Evolutionary conservation across 2,113 vertebrate species (phyloP).

Genomic region (Neotoma lepida): DNA sequence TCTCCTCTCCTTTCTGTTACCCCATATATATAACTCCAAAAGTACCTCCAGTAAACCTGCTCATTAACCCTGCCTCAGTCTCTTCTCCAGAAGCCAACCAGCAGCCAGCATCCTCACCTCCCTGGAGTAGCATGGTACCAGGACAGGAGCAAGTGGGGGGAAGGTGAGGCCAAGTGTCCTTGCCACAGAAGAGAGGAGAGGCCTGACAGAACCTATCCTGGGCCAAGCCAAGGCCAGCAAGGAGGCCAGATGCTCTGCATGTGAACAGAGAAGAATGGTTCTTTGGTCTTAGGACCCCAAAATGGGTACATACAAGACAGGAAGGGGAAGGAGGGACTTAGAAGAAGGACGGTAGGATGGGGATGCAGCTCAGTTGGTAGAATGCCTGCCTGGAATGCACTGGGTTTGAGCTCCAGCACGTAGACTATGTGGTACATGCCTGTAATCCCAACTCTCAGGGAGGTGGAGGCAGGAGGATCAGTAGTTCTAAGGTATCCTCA

Average conservation of each 20-base stretch:
- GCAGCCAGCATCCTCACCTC: background rate
- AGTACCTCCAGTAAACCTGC: no score
- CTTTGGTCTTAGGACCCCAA: background rate
- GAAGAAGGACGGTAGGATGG: background rate
- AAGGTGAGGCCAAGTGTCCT: background rate
- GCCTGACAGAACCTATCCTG: background rate
- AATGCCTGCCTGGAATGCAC: background rate
- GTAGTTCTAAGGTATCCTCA: background rate
- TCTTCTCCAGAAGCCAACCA: background rate
- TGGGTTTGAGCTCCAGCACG: background rate
- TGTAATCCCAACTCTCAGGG: no score
- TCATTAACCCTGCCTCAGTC: background rate
- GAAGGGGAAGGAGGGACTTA: background rate
- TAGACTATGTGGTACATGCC: background rate
- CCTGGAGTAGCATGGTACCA: rapidly evolving
- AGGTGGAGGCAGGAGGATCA: no score
- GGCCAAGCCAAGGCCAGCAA: background rate
- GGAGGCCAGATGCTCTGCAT: background rate
- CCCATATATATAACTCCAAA: no score
- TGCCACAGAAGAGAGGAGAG: rapidly evolving
- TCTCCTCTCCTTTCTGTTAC: background rate
- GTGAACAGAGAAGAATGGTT: background rate
- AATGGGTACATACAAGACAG: background rate
- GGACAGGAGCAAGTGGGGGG: rapidly evolving
- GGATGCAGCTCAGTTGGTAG: background rate